These are phyloP conservation scores for Drosophila demipolita DNA, from an alignment of 2,888 invertebrate genomes.

Conservation along the genomic window DNA sequence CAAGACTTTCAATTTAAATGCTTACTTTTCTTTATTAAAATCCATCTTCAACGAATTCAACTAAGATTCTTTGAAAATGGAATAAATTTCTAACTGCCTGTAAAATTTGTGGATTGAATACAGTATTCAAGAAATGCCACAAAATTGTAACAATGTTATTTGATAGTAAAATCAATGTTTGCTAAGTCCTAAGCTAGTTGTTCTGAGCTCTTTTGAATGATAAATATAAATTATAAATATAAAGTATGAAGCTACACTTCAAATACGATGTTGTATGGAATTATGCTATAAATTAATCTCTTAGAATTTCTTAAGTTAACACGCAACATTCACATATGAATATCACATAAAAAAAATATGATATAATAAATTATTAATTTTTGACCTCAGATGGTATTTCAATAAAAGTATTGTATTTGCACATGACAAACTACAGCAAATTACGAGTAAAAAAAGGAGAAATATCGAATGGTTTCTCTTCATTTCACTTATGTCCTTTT, in stretches of 20 bases:
- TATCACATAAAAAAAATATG: background rate
- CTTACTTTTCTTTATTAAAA: conserved; percentile 12
- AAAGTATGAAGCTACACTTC: too few relatives aligned
- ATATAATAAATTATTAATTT: background rate
- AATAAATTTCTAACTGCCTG: background rate
- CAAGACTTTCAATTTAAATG: background rate
- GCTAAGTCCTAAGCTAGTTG: background rate
- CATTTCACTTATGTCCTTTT: conserved; percentile 46
- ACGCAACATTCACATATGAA: background rate
- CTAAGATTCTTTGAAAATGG: background rate
- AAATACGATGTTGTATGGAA: too few relatives aligned
- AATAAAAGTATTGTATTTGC: conserved; percentile 15
- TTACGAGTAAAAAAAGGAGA: conserved; percentile 11
- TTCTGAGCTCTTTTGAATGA: background rate
- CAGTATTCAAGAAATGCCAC: background rate
- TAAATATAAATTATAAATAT: too few relatives aligned
- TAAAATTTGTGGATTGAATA: background rate
- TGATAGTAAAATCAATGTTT: conserved; percentile 13
- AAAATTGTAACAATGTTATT: background rate
- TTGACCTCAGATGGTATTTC: conserved; percentile 10
- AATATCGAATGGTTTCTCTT: conserved; percentile 26
- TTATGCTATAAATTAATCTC: background rate
- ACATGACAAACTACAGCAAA: conserved; percentile 56
- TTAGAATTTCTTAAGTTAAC: background rate
- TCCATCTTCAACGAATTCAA: conserved; percentile 6